Evolutionary conservation across 2,113 vertebrate genomes (phyloP), one percentile per base, ranked within the genome.

Genomic region (Nibea coibor): DNA sequence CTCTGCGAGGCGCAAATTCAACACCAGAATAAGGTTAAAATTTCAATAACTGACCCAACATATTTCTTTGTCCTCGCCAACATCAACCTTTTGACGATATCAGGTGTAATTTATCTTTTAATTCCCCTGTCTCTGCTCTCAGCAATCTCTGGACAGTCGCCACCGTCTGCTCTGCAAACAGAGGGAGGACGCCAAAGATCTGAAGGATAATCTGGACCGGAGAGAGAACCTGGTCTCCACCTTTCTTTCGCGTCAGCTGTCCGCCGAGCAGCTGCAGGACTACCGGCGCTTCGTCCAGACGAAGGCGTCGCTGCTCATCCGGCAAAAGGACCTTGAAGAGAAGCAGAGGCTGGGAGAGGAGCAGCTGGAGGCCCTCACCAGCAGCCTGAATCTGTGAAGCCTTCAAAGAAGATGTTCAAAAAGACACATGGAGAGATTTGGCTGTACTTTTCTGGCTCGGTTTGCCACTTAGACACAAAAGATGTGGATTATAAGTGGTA

Each of bases 131-230:
- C 12, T 61, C 39, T 72, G 24, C 2, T 26, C 4, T 1, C 77
- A 99, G 98, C 93, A 96, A 82, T 99, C 96, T 0, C 94, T 99
- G 93, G 93, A 95, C 53, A 96, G 95, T 47, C 91, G 97, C 71
- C 96, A 98, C 72, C 73, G 88, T 81, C 95, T 98, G 82, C 82
- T 99, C 87, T 96, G 95, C 63, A 95, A 93, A 4, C 98, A 99
- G 94, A 88, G 95, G 80, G 97, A 97, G 7, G 98, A 98, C 10
- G 97, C 98, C 24, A 97, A 96, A 91, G 98, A 98, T 70, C 93
- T 99, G 88, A 98, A 98, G 79, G 96, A 97, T 9, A 98, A 99
- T 51, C 93, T 99, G 83, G 97, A 98, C 9, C 94, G 97, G 0
- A 90, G 98, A n/a, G 97, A 98, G 82, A 94, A 94, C 17, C 92